Percentiles rank a stretch among this genome's conserved stretches.
These are phyloP conservation scores for Ceratosolen solmsi DNA, from an alignment of 1,140 invertebrate species.

Conservation along the genomic window DNA sequence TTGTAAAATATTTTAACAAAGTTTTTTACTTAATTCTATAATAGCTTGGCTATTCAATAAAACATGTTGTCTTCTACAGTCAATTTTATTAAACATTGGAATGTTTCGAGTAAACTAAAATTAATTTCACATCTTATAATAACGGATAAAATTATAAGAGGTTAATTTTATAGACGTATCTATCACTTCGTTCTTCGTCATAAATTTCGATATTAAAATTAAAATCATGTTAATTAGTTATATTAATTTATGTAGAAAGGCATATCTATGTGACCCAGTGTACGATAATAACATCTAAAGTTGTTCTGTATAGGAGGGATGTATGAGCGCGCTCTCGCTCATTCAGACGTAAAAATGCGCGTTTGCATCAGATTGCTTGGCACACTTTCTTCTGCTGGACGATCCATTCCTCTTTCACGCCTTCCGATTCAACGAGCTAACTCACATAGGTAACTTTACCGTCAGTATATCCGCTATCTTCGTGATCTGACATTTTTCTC, in stretches of 20 bases:
- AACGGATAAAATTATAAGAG: no score
- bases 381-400: conserved; percentile 68
- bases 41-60: no score
- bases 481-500: background rate
- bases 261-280: conserved; percentile 2
- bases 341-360: conserved; percentile 56
- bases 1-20: no score
- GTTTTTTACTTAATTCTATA: no score
- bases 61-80: no score
- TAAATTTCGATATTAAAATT: conserved; percentile 14
- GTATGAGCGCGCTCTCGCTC: background rate
- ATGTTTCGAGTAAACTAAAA: no score
- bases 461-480: conserved; percentile 31
- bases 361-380: conserved; percentile 65
- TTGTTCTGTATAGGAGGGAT: conserved; percentile 1
- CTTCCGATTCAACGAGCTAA: conserved; percentile 30
- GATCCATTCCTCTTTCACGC: conserved; percentile 62
- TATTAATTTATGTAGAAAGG: conserved; percentile 20
- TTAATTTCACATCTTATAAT: no score
- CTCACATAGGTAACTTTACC: conserved; percentile 27
- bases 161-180: no score
- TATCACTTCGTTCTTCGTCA: no score
- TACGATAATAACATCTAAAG: background rate
- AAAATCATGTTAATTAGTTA: conserved; percentile 34
- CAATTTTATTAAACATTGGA: no score